Percentiles rank a stretch among this genome's conserved stretches.
Evolutionary conservation across 2,888 invertebrate genomes (phyloP).

Genomic region (Tetranychus piercei): DNA sequence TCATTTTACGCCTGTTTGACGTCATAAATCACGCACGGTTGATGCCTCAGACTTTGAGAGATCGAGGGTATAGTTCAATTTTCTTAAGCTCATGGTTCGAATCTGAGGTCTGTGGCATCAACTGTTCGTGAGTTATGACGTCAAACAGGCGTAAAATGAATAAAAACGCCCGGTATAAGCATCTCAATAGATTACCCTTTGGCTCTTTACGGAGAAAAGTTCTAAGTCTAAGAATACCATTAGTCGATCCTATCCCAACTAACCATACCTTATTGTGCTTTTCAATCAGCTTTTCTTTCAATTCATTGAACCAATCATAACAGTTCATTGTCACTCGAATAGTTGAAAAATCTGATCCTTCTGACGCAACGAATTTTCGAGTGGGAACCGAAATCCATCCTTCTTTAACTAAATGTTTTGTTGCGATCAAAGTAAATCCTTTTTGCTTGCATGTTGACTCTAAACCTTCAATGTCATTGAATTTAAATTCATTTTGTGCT

Average conservation of each 20-base stretch:
- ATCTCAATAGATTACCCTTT: neutral
- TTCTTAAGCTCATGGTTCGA: too few relatives aligned
- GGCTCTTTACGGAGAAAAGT: constrained; percentile 9
- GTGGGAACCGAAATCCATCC: neutral
- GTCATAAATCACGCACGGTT: too few relatives aligned
- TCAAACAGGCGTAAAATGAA: too few relatives aligned
- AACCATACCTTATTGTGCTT: neutral
- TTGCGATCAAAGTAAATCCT: neutral
- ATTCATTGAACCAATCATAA: neutral
- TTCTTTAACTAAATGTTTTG: neutral
- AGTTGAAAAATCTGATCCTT: too few relatives aligned
- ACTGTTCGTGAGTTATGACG: too few relatives aligned
- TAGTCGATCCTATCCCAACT: neutral
- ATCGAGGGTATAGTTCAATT: too few relatives aligned
- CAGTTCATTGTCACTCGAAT: neutral
- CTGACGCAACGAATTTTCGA: neutral
- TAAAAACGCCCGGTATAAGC: too few relatives aligned
- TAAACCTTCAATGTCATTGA: neutral
- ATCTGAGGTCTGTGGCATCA: too few relatives aligned
- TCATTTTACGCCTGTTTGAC: too few relatives aligned
- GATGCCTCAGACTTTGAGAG: too few relatives aligned
- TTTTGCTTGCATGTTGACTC: neutral
- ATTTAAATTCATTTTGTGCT: neutral
- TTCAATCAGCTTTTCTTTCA: neutral
- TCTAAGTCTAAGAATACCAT: neutral